Base-by-base conservation (phyloP, 2,797 vertebrate species). In the Dipus sagitta region DNA sequence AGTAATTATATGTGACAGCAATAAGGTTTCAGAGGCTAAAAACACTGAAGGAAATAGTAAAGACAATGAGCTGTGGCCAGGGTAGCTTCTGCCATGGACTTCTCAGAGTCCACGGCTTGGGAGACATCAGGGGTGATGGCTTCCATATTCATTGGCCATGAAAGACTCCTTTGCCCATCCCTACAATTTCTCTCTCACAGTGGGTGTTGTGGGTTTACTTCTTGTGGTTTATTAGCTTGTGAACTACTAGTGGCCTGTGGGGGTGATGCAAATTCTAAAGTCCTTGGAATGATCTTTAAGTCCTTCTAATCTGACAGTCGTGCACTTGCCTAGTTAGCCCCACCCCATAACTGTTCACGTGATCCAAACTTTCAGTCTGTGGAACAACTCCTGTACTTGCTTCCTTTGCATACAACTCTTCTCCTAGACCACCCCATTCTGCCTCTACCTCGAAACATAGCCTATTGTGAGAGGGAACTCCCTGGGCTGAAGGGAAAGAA, bases 1-100 rank as follows among this genome's bases (percentile, higher is more conserved):
- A 21, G 14, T 76, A 6, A 79, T 76, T 76, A 34, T 71, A 42
- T 83, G 68, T 30, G 62, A 72, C 20, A 13, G 38, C 64, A 65
- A 20, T 58, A 89, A 84, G 64, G 0, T 71, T 72, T 94, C 24
- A 62, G 67, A 65, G 20, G 30, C 77, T 86, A 32, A 88, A 86
- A 84, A 75, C 28, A 23, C 0, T 60, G 34, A 28, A 62, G 15
- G 82, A 62, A 94, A 86, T 12, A 77, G 15, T 62, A 34, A 77
- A 92, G 42, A 14, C 38, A 13, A n/a, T 58, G 54, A 54, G 23
- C 14, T 68, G 7, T 34, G 34, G 77, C 13, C 21, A 32, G 32
- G 65, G 34, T 85, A 28, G 54, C 74, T 86, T 89, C 85, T 24
- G 64, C n/a, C 4, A 0, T 4, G 42, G 54, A 17, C 28, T 62